Base-by-base conservation (phyloP, 1,140 invertebrate genomes). In the Platyura marginata region DNA sequence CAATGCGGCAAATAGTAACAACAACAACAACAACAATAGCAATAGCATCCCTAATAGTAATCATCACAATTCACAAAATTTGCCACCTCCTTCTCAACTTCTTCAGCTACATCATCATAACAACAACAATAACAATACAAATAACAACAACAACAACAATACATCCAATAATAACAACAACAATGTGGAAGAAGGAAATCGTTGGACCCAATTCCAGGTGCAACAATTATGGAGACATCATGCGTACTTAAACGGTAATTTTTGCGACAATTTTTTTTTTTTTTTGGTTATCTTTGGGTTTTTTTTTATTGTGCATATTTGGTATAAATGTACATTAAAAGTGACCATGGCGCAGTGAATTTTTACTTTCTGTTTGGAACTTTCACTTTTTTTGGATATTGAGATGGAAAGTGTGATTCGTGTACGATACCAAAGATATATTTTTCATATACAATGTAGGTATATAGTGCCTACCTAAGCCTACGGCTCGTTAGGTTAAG, bases 211-310 rank as follows among this genome's bases (percentile, higher is more conserved):
- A 44, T 61, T 61, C 49, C 58, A 61, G 50, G 58, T 61, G 49
- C 58, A 61, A 49, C 58, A 61, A 43, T 46, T 61, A 44, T 61
- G 58, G 58, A 55, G 60, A 48, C 58, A 61, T 51, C 58, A 61
- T 46, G 59, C 59, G 40, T 61, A 61, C 44, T 48, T 61, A 33
- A 61, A 61, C 44, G 59, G 59, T 61, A 61, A 46, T 5, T 16
- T n/a, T n/a, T n/a, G n/a, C n/a, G n/a, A n/a, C n/a, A n/a, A n/a
- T n/a, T n/a, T n/a, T n/a, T n/a, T n/a, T n/a, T n/a, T n/a, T n/a
- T n/a, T n/a, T n/a, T n/a, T n/a, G n/a, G n/a, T n/a, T n/a, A n/a
- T n/a, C n/a, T n/a, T n/a, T n/a, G n/a, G n/a, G n/a, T n/a, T n/a
- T n/a, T n/a, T n/a, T n/a, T n/a, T n/a, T n/a, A n/a, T n/a, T n/a